Evolutionary conservation across 2,797 vertebrate genomes (phyloP).

Genomic region (Syngnathus acus): DNA sequence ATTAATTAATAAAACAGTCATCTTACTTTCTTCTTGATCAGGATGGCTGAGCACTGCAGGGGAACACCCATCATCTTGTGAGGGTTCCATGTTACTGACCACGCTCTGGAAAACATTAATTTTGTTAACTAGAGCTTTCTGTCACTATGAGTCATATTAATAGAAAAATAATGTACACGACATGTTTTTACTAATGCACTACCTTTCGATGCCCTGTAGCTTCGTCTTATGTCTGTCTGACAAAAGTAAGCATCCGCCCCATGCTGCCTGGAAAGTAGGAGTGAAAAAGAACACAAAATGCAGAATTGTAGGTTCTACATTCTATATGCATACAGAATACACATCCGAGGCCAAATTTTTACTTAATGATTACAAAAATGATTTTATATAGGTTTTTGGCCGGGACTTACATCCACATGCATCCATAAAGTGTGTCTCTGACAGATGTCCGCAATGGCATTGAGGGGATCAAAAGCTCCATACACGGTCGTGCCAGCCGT

Average conservation of each 20-base stretch:
- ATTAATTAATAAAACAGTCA: not conserved
- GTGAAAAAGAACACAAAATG: not conserved
- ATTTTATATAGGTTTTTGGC: too few species aligned
- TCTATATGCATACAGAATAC: too few species aligned
- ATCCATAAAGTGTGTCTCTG: conserved; percentile 64
- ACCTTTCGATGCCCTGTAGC: conserved; percentile 67
- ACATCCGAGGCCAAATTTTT: too few species aligned
- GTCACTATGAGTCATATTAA: not conserved
- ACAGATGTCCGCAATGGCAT: conserved; percentile 60
- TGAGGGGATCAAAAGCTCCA: conserved; percentile 66
- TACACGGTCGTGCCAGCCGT: conserved; percentile 69
- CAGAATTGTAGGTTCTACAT: not conserved
- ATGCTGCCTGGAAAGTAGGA: conserved; percentile 57
- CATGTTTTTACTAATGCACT: not conserved
- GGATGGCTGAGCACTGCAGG: conserved; percentile 68
- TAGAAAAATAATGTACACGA: not conserved
- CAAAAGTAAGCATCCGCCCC: conserved; percentile 67
- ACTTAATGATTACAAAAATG: too few species aligned
- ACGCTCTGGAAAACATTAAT: conserved; percentile 42
- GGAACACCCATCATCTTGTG: conserved; percentile 71
- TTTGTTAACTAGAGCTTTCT: not conserved
- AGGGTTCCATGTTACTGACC: conserved; percentile 76
- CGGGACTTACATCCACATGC: conserved; percentile 63
- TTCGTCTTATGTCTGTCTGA: conserved; percentile 64
- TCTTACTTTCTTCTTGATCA: conserved; percentile 64